A percentile compares a stretch with the other conserved stretches of the same genome.
These are phyloP conservation scores for Mesembrinibis cayennensis DNA, from an alignment of 2,113 vertebrate species.

Conservation along the genomic window DNA sequence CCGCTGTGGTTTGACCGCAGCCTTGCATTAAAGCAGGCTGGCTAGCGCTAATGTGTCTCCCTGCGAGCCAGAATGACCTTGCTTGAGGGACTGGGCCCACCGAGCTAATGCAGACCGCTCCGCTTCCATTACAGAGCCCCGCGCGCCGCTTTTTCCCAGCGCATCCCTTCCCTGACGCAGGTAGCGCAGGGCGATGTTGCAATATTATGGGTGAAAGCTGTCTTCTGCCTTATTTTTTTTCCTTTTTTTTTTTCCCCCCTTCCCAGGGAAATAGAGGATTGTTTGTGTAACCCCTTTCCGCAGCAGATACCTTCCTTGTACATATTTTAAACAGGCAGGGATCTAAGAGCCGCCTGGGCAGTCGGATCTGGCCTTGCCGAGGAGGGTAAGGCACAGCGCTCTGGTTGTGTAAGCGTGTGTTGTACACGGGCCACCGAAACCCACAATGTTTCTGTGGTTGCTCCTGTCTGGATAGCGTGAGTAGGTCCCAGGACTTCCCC, in stretches of 20 bases:
- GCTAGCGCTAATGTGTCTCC: not conserved
- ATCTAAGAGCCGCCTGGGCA: not conserved
- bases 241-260: not conserved
- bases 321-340: not conserved
- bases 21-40: not conserved
- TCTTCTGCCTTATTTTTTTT: not conserved
- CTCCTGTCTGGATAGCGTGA: not conserved
- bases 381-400: not conserved
- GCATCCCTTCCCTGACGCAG: not conserved
- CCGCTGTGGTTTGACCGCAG: not conserved
- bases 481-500: constrained; percentile 5
- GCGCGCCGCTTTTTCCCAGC: accelerated
- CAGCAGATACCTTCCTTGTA: not conserved
- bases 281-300: not conserved
- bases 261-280: not conserved
- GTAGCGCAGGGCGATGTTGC: not conserved
- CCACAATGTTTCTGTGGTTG: not conserved
- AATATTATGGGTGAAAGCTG: not conserved
- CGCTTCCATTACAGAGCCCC: not conserved
- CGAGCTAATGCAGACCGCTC: not conserved
- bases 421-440: not conserved
- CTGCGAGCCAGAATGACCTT: not conserved
- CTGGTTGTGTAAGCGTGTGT: not conserved
- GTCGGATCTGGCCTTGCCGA: not conserved
- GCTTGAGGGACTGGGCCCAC: not conserved